Conservation (phyloP, 1,140 invertebrate genomes). For the Rhynchophorus ferrugineus region DNA sequence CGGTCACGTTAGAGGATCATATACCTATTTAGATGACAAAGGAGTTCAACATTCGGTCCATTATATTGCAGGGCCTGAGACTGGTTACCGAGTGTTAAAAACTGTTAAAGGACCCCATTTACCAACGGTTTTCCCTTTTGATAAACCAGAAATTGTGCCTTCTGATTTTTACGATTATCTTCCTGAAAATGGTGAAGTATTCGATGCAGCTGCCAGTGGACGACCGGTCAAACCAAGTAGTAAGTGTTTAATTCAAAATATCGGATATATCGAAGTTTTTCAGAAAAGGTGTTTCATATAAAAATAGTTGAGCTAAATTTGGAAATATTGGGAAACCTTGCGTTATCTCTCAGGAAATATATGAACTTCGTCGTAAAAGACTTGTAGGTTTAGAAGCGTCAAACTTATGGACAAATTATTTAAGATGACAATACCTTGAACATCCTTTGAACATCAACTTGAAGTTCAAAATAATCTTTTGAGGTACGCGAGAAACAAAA, state of each 20-base stretch:
- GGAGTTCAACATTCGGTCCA: slow-evolving; percentile 60
- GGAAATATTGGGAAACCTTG: too few relatives aligned
- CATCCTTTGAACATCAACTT: too few relatives aligned
- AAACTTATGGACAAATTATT: too few relatives aligned
- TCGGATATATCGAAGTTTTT: too few relatives aligned
- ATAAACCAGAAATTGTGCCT: slow-evolving; percentile 38
- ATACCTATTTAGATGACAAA: slow-evolving; percentile 67
- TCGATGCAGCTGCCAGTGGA: slow-evolving; percentile 46
- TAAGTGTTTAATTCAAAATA: background rate
- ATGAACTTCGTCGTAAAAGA: too few relatives aligned
- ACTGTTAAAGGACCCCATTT: slow-evolving; percentile 52
- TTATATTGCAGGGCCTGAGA: slow-evolving; percentile 64
- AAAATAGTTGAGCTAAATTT: too few relatives aligned
- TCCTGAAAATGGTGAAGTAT: slow-evolving; percentile 36
- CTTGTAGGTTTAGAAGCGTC: too few relatives aligned
- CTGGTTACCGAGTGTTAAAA: slow-evolving; percentile 63
- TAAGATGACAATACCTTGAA: too few relatives aligned
- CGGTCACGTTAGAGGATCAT: slow-evolving; percentile 62
- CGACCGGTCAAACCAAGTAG: slow-evolving; percentile 36
- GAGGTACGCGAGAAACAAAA: too few relatives aligned
- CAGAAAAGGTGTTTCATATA: too few relatives aligned
- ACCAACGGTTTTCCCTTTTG: slow-evolving; percentile 43
- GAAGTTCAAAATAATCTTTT: too few relatives aligned
- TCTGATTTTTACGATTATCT: slow-evolving; percentile 42
- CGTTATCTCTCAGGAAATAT: too few relatives aligned